Evolutionary conservation across 2,888 invertebrate species (phyloP), one percentile per base, ranked within the genome.

Genomic region (Pantelozetes paolii): DNA sequence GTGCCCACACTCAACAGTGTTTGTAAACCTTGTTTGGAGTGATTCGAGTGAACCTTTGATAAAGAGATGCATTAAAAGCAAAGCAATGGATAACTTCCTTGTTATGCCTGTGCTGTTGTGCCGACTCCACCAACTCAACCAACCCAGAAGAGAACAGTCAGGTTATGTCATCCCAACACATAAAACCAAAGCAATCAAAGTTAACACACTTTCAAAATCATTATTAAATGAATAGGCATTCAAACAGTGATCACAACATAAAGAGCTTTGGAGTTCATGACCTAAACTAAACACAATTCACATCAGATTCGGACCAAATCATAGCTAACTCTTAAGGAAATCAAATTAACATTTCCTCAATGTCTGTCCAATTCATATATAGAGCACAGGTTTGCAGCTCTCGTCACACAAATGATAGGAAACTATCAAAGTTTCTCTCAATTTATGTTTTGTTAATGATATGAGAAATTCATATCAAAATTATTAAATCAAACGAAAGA

Each of bases 161-260:
- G 57, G 57, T 59, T 59, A 59, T 50, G n/a, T 50, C 6, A 18
- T 8, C 50, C 50, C 18, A n/a, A 50, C n/a, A 20, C n/a, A 20
- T 20, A 18, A 6, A 18, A 50, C 9, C 15, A 8, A 59, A 13
- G 20, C 6, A 13, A 50, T 59, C 5, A 20, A 59, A 6, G 13
- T 59, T n/a, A 59, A 59, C 57, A 59, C 26, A 59, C 57, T 59
- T 59, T 59, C 57, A 6, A 59, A 59, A 59, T 59, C 8, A 23
- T 26, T 59, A 59, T 59, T 28, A 59, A 26, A 11, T 59, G 13
- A 59, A 59, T 59, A 59, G 28, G 26, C 26, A 59, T 59, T 59
- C 57, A 26, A 59, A 59, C 57, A 59, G 26, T 26, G 26, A 59
- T 59, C 5, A 59, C 57, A 40, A 13, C 13, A 9, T 13, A 40